phyloP scores from a whole-genome alignment of 2,113 vertebrate species.

The Zosterops lateralis region DNA sequence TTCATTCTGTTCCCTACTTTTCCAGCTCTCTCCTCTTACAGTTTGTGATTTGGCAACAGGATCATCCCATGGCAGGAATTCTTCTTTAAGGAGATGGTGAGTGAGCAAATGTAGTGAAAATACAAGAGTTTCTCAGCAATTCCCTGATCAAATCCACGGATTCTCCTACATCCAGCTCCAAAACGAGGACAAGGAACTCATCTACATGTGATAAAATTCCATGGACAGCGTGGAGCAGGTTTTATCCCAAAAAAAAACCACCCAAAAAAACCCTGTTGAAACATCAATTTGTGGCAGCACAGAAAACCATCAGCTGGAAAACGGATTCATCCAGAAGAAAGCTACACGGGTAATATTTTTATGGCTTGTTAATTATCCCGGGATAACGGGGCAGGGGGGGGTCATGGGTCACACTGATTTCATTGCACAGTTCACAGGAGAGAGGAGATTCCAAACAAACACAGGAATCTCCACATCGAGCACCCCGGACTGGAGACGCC shows the following conservation, averaged over 20 bases:
- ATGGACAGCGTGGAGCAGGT: accelerated
- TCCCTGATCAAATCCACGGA: neutral
- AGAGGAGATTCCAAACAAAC: neutral
- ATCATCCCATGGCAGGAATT: neutral
- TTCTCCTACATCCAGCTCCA: neutral
- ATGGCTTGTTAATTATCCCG: neutral
- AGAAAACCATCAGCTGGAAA: neutral
- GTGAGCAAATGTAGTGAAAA: neutral
- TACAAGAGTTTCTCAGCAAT: neutral
- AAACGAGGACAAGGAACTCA: neutral
- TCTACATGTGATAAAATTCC: accelerated
- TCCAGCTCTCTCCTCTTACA: neutral
- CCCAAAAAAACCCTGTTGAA: neutral
- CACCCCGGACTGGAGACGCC: neutral
- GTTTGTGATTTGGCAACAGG: neutral
- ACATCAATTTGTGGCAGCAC: neutral
- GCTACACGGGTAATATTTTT: neutral
- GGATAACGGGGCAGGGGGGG: neutral
- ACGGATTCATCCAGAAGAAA: neutral
- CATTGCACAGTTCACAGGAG: neutral
- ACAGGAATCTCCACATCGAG: neutral
- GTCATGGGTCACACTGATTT: neutral
- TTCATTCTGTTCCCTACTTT: neutral
- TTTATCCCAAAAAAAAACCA: neutral
- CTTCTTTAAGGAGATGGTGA: neutral